phyloP scores from a whole-genome alignment of 2,797 vertebrate genomes.

The Xyrichtys novacula region DNA sequence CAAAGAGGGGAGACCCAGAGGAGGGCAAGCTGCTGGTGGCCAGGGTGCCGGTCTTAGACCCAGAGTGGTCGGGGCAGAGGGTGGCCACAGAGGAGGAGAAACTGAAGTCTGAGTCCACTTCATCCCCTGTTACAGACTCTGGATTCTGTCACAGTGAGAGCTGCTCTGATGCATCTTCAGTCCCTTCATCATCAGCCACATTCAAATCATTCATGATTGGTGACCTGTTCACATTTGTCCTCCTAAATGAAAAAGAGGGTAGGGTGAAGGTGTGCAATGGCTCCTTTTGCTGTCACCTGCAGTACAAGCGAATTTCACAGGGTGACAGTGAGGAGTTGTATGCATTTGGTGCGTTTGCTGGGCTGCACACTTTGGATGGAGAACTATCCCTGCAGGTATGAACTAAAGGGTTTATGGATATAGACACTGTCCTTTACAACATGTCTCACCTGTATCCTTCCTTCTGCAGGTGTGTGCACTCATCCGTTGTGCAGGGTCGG shows the following conservation, averaged over 20 bases:
- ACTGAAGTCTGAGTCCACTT: neutral
- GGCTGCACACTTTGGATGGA: conserved; percentile 88
- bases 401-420: neutral
- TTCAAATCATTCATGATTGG: conserved; percentile 92
- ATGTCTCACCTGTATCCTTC: conserved; percentile 25
- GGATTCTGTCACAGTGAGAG: conserved; percentile 73
- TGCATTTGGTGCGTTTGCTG: conserved; percentile 90
- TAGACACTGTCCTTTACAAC: neutral
- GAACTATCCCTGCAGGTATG: conserved; percentile 67
- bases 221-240: conserved; percentile 89
- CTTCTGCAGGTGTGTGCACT: conserved; percentile 89
- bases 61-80: conserved; percentile 14
- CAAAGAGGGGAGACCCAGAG: conserved; percentile 77
- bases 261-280: conserved; percentile 85
- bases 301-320: conserved; percentile 68
- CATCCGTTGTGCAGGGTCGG: conserved; percentile 87
- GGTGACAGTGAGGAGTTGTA: conserved; percentile 82
- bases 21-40: conserved; percentile 88
- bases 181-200: conserved; percentile 2
- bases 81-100: neutral
- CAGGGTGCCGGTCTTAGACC: conserved; percentile 84
- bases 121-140: neutral
- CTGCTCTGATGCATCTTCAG: conserved; percentile 29
- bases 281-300: conserved; percentile 89
- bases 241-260: conserved; percentile 75